A percentile compares a stretch with the other conserved stretches of the same genome.
These are phyloP conservation scores for Plecturocebus donacophilus DNA, from an alignment of 2,113 vertebrate genomes.

Conservation along the genomic window DNA sequence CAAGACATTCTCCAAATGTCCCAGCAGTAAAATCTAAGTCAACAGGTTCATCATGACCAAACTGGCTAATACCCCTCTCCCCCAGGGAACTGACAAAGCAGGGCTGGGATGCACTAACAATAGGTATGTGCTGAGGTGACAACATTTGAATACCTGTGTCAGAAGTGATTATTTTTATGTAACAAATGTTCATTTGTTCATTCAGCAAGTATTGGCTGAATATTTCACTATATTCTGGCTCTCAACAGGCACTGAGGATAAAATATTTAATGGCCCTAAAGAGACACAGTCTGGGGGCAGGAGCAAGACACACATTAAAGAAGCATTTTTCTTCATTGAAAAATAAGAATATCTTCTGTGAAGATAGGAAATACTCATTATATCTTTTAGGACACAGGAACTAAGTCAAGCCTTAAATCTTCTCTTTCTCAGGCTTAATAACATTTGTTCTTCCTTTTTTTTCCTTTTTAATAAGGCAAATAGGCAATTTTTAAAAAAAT, in stretches of 20 bases:
- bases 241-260: neutral
- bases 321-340: neutral
- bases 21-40: conserved; percentile 15
- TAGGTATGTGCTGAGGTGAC: neutral
- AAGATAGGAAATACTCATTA: neutral
- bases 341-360: neutral
- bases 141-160: neutral
- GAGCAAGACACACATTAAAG: neutral
- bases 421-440: neutral
- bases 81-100: neutral
- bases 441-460: neutral
- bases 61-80: neutral
- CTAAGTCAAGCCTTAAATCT: neutral
- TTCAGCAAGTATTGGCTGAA: neutral
- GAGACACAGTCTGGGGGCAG: neutral
- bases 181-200: neutral
- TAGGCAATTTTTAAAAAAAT: neutral
- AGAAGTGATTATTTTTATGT: neutral
- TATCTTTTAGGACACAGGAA: neutral
- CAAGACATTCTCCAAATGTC: neutral
- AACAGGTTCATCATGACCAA: neutral
- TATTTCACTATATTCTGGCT: neutral
- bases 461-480: neutral
- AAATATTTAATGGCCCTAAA: neutral
- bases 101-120: neutral